Evolutionary conservation across 2,113 vertebrate genomes (phyloP), one percentile per base, ranked within the genome.

Genomic region (Cyanistes caeruleus): DNA sequence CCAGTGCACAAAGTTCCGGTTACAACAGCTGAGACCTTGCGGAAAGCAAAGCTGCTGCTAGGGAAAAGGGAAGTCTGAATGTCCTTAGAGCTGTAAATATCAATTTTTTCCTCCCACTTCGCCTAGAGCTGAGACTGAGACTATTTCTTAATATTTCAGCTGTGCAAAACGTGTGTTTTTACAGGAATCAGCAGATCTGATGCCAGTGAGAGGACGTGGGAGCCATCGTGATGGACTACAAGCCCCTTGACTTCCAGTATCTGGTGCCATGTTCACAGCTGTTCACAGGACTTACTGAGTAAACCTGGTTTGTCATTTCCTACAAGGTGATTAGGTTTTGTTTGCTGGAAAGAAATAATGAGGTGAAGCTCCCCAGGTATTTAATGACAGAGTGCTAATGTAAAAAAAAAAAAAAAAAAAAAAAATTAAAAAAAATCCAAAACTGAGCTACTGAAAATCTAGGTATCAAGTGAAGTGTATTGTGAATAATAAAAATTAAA

Each of bases 1-100:
- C 98, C 5, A 99, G 98, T 11, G 97, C 97, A 84, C 98, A 98
- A 82, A 98, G 97, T 31, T 98, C 99, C 4, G 98, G 98, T 33
- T 98, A 98, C 56, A 98, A 98, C 84, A 99, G 98, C 81, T 98
- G 91, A 97, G 78, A 87, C 67, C 60, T 46, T 46, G 49, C 58
- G 89, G 84, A 64, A 73, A 80, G 49, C 78, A 87, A 64, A 68
- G 75, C 43, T 33, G 49, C 68, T 82, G 56, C 73, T 19, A 53
- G 49, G 77, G 67, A 60, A 73, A 37, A 17, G n/a, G 68, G 92
- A 76, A 84, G 68, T 7, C 5, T 0, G 52, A 78, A 85, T 51
- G 18, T 87, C 87, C 75, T 39, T 31, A 35, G 72, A 94, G 62
- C 79, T 97, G 96, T 92, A 95, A 89, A 96, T 95, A 91, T 2